These are phyloP conservation scores for Zoroaster sp. DNA, from an alignment of 53 echinoderm and acorn worm species.

Conservation along the genomic window DNA sequence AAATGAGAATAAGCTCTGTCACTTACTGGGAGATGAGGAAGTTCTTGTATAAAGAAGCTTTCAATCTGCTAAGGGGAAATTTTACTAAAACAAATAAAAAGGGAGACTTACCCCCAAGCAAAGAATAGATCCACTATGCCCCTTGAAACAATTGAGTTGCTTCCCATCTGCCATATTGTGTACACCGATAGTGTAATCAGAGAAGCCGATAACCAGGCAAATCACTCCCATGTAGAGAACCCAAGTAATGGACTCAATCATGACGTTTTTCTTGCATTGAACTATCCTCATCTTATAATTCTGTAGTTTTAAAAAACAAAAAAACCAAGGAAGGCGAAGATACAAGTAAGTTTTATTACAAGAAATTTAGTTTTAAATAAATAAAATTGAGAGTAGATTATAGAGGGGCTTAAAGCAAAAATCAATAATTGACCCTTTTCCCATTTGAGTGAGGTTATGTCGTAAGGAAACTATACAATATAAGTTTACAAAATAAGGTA, in stretches of 20 bases:
- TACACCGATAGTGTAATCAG: constrained; percentile 13
- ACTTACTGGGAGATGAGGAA: too few species aligned
- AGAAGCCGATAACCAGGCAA: neutral
- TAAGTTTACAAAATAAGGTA: neutral
- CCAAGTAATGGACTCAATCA: neutral
- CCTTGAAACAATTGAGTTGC: neutral
- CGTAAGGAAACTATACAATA: too few species aligned
- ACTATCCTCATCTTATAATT: neutral
- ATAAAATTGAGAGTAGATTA: too few species aligned
- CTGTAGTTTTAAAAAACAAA: too few species aligned
- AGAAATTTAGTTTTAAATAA: too few species aligned
- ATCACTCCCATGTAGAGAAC: neutral
- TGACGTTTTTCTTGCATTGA: neutral
- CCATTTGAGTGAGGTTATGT: neutral
- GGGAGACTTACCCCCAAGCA: constrained; percentile 2
- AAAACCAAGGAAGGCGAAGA: too few species aligned
- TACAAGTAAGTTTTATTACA: too few species aligned
- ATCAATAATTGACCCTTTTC: too few species aligned
- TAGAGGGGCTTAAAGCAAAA: too few species aligned
- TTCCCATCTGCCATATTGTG: neutral
- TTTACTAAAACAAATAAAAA: neutral
- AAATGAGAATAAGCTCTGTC: too few species aligned
- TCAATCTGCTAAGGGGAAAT: too few species aligned
- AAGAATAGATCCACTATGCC: neutral
- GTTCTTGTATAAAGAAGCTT: too few species aligned